phyloP scores from a whole-genome alignment of 30 jellyfish, hydroid and myxozoan species.

The Hydractinia echinata region DNA sequence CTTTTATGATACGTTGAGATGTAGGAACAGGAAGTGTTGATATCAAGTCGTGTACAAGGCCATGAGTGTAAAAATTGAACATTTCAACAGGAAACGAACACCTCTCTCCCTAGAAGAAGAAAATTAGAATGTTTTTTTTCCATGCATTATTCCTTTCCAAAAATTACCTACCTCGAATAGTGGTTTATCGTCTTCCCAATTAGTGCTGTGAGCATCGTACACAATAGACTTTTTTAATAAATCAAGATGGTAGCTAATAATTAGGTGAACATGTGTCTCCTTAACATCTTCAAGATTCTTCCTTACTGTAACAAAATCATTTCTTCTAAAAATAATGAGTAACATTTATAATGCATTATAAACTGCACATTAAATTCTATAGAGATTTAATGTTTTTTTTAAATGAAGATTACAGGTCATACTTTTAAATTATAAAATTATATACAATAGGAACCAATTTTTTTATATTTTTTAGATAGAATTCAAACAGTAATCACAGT shows the following conservation, averaged over 20 bases:
- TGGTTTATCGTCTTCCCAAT: constrained; percentile 59
- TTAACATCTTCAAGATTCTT: not conserved
- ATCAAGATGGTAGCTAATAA: constrained; percentile 50
- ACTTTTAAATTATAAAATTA: no score
- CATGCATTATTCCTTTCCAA: not conserved
- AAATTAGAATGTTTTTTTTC: not conserved
- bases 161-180: constrained; percentile 50
- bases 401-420: no score
- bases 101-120: constrained; percentile 65
- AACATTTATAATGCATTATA: no score
- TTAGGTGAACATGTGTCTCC: not conserved
- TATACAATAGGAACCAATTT: no score
- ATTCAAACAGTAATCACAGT: no score
- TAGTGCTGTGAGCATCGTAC: constrained; percentile 49
- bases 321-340: no score
- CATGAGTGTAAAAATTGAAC: constrained; percentile 71
- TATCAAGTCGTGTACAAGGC: constrained; percentile 50
- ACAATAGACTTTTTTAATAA: constrained; percentile 39
- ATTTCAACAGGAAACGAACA: constrained; percentile 70
- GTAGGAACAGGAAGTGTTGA: constrained; percentile 31
- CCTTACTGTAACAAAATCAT: not conserved
- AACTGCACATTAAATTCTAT: no score
- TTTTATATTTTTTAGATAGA: no score
- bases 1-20: constrained; percentile 33
- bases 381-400: no score